These are phyloP conservation scores for Podotricha telesiphe DNA, from an alignment of 2,888 invertebrate genomes.

Conservation along the genomic window DNA sequence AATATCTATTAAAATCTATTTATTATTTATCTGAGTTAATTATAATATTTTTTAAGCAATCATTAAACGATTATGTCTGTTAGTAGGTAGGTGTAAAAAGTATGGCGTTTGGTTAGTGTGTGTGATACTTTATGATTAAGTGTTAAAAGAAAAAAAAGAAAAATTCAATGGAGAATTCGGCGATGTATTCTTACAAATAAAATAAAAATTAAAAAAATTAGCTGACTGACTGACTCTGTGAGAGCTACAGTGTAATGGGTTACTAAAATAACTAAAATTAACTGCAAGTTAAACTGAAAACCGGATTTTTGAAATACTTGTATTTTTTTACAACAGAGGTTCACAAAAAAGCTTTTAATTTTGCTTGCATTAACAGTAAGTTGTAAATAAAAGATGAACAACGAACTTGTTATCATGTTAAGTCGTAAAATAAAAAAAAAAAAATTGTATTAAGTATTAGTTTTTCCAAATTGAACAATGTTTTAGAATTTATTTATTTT, in stretches of 20 bases:
- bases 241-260: not conserved
- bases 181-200: no score
- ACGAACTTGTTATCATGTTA: not conserved
- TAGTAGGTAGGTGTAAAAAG: no score
- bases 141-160: no score
- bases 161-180: no score
- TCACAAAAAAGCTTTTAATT: not conserved
- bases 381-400: slow-evolving; percentile 1
- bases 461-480: no score
- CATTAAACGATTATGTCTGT: not conserved
- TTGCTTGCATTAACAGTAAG: not conserved
- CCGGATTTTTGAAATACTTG: not conserved
- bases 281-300: not conserved
- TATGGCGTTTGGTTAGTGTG: no score
- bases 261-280: not conserved
- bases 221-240: no score
- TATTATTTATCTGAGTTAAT: not conserved
- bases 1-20: slow-evolving; percentile 21
- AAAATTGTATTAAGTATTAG: no score
- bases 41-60: not conserved
- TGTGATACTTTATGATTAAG: no score
- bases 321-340: not conserved
- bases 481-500: no score
- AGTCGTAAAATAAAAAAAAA: no score
- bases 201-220: no score